These are phyloP conservation scores for Pangasius sanitwongsei DNA, from an alignment of 2,797 vertebrate species.

Conservation along the genomic window DNA sequence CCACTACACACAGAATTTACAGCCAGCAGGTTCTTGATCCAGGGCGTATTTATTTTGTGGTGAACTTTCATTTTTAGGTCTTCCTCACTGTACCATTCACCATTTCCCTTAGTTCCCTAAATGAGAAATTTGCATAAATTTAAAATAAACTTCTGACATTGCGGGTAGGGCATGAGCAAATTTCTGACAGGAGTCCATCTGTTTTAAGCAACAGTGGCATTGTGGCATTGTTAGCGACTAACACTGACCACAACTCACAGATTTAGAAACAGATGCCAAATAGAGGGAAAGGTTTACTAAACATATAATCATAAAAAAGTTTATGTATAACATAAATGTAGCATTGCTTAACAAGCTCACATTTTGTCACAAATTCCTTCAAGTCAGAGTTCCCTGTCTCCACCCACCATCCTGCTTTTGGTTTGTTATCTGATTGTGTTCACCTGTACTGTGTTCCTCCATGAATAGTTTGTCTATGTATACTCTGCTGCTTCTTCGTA, in stretches of 20 bases:
- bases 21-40: constrained; percentile 17
- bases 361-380: background rate
- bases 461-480: background rate
- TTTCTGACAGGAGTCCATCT: background rate
- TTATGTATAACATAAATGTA: no score
- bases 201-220: background rate
- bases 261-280: background rate
- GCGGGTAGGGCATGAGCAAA: background rate
- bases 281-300: background rate
- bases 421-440: background rate
- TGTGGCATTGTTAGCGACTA: background rate
- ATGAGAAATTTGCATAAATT: background rate
- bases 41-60: background rate
- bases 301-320: background rate
- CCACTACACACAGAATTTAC: constrained; percentile 7
- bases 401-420: background rate
- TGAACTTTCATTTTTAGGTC: background rate
- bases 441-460: background rate
- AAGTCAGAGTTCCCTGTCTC: background rate
- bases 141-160: background rate
- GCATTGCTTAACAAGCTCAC: background rate
- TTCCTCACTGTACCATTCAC: background rate
- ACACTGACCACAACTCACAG: background rate
- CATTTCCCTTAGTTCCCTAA: background rate
- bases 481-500: background rate